Evolutionary conservation across 2,113 vertebrate genomes (phyloP), one percentile per base, ranked within the genome.

Genomic region (Myotis yumanensis): DNA sequence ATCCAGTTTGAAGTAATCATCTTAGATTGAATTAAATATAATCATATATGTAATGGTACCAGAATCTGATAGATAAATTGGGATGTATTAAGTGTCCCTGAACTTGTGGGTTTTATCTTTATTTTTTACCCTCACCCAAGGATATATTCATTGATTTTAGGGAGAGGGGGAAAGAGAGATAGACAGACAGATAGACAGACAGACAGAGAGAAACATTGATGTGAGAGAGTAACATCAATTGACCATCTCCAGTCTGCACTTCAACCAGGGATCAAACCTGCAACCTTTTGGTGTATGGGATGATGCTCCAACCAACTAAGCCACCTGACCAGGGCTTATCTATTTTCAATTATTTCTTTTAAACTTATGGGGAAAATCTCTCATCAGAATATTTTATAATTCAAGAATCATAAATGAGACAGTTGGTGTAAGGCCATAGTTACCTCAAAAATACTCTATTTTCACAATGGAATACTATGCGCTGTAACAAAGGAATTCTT

Each of bases 1-100:
- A 95, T 95, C 75, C 79, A 92, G 83, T 95, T 80, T 35, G 46
- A 97, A 94, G 57, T 89, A 92, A 89, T 76, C 59, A 75, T 95
- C 46, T 89, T 89, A 37, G 32, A 86, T 7, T n/a, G 73, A 96
- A 83, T 95, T 95, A 89, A 95, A 57, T 91, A 66, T 86, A 89
- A 72, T 89, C 5, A 2, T 75, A 83, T 75, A 89, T 76, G 0
- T 86, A 91, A 83, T 51, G 81, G 57, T 83, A 93, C 92, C 82
- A 94, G 12, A 64, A 89, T 94, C 69, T 54, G 9, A 40, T 68
- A 82, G 57, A 79, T 91, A 83, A 80, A 59, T 37, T 48, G 15
- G 22, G 8, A 2, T 84, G 15, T 72, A 81, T 18, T 92, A 75
- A 43, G 6, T 91, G 32, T 83, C 86, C 17, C 30, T 76, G 25